phyloP scores from a whole-genome alignment of 2,888 invertebrate species.

The Epistrophe grossulariae region DNA sequence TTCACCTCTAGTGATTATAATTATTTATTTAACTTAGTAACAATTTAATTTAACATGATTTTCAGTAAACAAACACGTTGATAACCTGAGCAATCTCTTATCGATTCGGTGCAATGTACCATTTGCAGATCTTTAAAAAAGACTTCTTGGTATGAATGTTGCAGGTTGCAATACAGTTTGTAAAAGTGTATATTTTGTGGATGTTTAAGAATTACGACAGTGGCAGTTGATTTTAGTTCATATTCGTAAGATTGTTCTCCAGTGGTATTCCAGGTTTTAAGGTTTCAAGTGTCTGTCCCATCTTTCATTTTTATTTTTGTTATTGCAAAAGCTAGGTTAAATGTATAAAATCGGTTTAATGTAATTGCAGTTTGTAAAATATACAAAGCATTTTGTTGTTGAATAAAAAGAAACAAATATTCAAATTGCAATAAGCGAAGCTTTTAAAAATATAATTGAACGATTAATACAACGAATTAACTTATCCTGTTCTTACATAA shows the following conservation, averaged over 20 bases:
- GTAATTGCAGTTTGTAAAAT: not conserved
- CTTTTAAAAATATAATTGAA: constrained; percentile 7
- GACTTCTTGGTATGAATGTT: not conserved
- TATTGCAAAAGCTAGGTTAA: not conserved
- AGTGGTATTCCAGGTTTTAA: not conserved
- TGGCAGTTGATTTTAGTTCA: not conserved
- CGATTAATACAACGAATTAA: not conserved
- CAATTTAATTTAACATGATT: not conserved
- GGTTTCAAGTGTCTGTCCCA: not conserved
- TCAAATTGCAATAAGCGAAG: not conserved
- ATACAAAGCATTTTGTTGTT: not conserved
- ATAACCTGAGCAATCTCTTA: constrained; percentile 30
- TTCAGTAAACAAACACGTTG: constrained; percentile 4
- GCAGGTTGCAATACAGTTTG: not conserved
- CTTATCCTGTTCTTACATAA: not conserved
- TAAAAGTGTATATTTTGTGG: not conserved
- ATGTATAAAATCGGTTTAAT: not conserved
- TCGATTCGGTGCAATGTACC: constrained; percentile 14
- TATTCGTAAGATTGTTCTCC: not conserved
- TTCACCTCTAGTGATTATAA: constrained; percentile 14
- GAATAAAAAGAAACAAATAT: not conserved
- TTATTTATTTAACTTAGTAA: constrained; percentile 3
- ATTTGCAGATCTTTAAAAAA: not conserved
- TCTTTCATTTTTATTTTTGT: not conserved
- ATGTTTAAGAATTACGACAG: not conserved